phyloP scores from a whole-genome alignment of 35 echinoderm and acorn worm species.

The Antedon bifida region DNA sequence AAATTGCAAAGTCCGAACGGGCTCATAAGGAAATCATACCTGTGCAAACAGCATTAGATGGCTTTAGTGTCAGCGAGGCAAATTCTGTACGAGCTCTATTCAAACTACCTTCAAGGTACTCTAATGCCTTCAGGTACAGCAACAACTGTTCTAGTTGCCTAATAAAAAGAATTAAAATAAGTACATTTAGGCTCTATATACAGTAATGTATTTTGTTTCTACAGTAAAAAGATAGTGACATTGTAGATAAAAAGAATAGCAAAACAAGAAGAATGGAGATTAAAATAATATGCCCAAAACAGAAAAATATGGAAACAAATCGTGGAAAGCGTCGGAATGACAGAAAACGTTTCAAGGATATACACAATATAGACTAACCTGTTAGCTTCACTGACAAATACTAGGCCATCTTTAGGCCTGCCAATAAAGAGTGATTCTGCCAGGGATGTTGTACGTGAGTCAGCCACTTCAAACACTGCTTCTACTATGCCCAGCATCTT shows the following conservation, averaged over 20 bases:
- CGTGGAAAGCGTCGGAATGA: too few relatives aligned
- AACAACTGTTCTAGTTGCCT: conserved; percentile 89
- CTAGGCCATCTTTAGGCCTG: conserved; percentile 20
- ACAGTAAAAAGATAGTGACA: too few relatives aligned
- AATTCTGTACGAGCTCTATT: conserved; percentile 67
- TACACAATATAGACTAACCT: too few relatives aligned
- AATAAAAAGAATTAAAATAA: not conserved
- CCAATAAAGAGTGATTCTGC: conserved; percentile 63
- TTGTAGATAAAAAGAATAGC: too few relatives aligned
- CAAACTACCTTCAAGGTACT: conserved; percentile 61
- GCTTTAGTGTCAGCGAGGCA: conserved; percentile 41
- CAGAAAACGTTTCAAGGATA: too few relatives aligned
- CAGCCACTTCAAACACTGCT: conserved; percentile 61
- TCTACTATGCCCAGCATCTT: conserved; percentile 68
- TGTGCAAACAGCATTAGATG: conserved; percentile 83
- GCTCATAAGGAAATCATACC: too few relatives aligned
- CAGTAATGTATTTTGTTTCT: too few relatives aligned
- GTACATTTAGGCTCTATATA: not conserved
- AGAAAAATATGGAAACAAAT: too few relatives aligned
- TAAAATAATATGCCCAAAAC: too few relatives aligned
- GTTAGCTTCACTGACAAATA: conserved; percentile 81
- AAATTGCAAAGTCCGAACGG: too few relatives aligned
- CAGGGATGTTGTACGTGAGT: conserved; percentile 50
- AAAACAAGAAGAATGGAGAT: too few relatives aligned
- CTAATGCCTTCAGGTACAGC: conserved; percentile 56